These are phyloP conservation scores for Latrodectus hesperus DNA, from an alignment of 2,888 invertebrate species.

Conservation along the genomic window DNA sequence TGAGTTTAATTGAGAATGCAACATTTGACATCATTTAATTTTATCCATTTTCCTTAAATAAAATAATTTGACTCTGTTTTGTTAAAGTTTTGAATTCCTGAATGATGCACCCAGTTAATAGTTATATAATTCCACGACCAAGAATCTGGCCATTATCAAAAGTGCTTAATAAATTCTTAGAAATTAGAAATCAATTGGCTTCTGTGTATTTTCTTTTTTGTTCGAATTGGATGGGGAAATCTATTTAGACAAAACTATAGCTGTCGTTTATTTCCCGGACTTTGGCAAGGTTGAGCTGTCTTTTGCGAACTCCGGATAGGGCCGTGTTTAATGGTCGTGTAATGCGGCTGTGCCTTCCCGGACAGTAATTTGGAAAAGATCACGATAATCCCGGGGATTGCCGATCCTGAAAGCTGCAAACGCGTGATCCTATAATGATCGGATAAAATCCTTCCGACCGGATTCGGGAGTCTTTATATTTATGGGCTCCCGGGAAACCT, in stretches of 20 bases:
- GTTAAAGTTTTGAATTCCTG: no score
- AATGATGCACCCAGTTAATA: no score
- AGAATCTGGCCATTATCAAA: no score
- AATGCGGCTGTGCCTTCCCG: background rate
- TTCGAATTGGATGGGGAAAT: background rate
- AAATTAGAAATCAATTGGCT: no score
- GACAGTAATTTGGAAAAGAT: conserved; percentile 43
- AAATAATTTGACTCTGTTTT: no score
- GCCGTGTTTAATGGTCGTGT: conserved; percentile 1
- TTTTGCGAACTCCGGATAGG: background rate
- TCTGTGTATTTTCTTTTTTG: background rate
- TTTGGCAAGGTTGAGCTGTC: background rate
- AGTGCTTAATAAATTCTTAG: no score
- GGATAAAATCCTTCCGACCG: background rate
- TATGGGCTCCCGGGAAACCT: no score
- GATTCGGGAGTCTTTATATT: background rate
- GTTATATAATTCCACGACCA: no score
- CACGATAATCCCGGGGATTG: conserved; percentile 11
- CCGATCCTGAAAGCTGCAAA: background rate
- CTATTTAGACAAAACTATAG: background rate
- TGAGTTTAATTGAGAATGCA: no score
- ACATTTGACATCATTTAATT: no score
- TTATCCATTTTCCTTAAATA: no score
- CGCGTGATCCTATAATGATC: background rate
- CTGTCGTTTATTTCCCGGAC: background rate